These are phyloP conservation scores for Lagodon rhomboides DNA, from an alignment of 2,797 vertebrate species.

Conservation along the genomic window DNA sequence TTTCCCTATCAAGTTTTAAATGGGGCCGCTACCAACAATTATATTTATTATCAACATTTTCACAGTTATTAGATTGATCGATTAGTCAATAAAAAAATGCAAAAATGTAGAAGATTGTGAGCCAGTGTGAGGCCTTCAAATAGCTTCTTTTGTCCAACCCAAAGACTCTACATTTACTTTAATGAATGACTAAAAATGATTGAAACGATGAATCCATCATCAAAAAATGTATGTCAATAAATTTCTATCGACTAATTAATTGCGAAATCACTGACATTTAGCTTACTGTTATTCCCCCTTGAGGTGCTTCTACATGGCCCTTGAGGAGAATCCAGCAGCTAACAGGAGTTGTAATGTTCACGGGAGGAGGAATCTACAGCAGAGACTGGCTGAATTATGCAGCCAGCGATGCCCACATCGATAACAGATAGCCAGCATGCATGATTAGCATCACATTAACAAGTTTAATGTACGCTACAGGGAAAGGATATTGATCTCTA, in stretches of 20 bases:
- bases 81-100: too few relatives aligned
- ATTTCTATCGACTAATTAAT: too few relatives aligned
- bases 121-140: too few relatives aligned
- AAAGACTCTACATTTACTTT: too few relatives aligned
- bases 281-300: neutral
- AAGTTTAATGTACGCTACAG: conserved; percentile 1
- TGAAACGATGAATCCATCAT: too few relatives aligned
- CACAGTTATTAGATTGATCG: too few relatives aligned
- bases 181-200: too few relatives aligned
- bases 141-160: too few relatives aligned
- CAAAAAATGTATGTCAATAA: too few relatives aligned
- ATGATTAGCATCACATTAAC: conserved; percentile 38
- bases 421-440: conserved; percentile 28
- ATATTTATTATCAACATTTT: too few relatives aligned
- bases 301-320: neutral
- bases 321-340: neutral
- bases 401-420: neutral
- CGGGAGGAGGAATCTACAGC: neutral
- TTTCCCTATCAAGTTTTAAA: neutral
- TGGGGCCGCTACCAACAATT: too few relatives aligned
- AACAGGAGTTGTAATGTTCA: neutral
- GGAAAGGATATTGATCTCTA: conserved; percentile 18
- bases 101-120: too few relatives aligned
- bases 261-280: neutral
- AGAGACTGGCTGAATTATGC: conserved; percentile 23